A percentile compares a stretch with the other conserved stretches of the same genome.
Evolutionary conservation across 2,888 invertebrate genomes (phyloP).

Genomic region (Ophioninae sp.): DNA sequence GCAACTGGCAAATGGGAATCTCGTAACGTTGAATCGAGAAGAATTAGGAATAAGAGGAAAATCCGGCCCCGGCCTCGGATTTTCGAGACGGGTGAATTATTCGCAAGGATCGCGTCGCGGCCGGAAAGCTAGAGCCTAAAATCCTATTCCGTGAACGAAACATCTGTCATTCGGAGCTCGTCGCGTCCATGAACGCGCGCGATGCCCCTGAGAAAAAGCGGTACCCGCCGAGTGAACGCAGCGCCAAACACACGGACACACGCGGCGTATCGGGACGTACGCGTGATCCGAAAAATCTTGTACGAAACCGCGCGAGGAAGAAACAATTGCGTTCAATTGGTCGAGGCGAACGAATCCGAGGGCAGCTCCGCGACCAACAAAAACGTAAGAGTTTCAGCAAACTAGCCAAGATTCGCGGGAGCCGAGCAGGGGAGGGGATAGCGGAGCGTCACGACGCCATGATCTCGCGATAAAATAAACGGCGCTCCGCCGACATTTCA

Average conservation of each 20-base stretch:
- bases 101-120: too few species aligned
- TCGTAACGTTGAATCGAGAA: not conserved
- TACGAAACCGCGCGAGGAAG: not conserved
- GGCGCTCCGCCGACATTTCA: conserved; percentile 27
- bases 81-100: not conserved
- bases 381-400: not conserved
- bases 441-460: conserved; percentile 61
- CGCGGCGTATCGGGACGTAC: conserved; percentile 18
- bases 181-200: conserved; percentile 4
- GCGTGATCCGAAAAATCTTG: conserved; percentile 1
- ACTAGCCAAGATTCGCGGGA: not conserved
- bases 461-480: conserved; percentile 52
- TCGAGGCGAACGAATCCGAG: not conserved
- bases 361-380: not conserved
- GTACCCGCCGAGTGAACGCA: conserved; percentile 43
- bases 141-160: conserved; percentile 48
- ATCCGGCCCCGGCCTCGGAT: not conserved
- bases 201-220: conserved; percentile 35
- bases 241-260: conserved; percentile 31
- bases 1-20: not conserved
- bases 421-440: conserved; percentile 10
- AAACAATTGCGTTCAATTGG: not conserved
- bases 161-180: conserved; percentile 22
- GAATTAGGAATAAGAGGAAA: not conserved
- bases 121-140: too few species aligned